These are phyloP conservation scores for Crambe crambe DNA, from an alignment of 37 sponge, comb jelly and placozoan species.

Conservation along the genomic window DNA sequence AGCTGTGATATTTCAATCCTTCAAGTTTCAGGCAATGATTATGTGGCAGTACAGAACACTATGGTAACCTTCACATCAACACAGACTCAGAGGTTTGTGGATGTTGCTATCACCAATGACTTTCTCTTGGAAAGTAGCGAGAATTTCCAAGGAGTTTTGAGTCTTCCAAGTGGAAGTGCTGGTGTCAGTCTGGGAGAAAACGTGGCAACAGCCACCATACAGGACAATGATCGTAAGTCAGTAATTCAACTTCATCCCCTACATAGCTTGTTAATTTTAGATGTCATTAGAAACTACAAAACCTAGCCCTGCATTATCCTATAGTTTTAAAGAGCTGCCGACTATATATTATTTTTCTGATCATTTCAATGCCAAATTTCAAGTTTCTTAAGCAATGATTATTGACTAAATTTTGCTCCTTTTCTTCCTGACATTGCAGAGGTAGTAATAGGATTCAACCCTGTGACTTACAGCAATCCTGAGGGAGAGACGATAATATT, in stretches of 20 bases:
- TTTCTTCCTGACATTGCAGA: neutral
- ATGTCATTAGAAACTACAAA: too few species aligned
- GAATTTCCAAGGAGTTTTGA: conserved; percentile 9
- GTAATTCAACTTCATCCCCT: too few species aligned
- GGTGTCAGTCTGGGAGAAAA: conserved; percentile 11
- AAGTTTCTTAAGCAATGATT: too few species aligned
- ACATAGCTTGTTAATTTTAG: too few species aligned
- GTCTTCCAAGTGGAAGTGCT: neutral
- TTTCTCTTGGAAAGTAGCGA: conserved; percentile 13
- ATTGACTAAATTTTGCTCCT: too few species aligned
- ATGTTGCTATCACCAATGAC: conserved; percentile 19
- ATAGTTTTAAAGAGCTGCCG: too few species aligned
- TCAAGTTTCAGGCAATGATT: neutral
- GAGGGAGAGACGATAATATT: neutral
- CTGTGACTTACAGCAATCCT: neutral
- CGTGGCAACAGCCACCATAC: conserved; percentile 10
- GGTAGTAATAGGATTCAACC: neutral
- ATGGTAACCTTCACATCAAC: neutral
- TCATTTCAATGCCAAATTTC: too few species aligned
- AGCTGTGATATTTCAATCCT: too few species aligned
- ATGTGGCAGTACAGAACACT: neutral
- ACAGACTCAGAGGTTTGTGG: neutral
- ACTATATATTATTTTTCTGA: too few species aligned
- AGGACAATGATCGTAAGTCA: conserved; percentile 26
- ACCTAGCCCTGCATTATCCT: too few species aligned